Percentiles rank a stretch among this genome's conserved stretches.
phyloP scores from a whole-genome alignment of 2,113 vertebrate genomes.

The Pelecanus crispus region DNA sequence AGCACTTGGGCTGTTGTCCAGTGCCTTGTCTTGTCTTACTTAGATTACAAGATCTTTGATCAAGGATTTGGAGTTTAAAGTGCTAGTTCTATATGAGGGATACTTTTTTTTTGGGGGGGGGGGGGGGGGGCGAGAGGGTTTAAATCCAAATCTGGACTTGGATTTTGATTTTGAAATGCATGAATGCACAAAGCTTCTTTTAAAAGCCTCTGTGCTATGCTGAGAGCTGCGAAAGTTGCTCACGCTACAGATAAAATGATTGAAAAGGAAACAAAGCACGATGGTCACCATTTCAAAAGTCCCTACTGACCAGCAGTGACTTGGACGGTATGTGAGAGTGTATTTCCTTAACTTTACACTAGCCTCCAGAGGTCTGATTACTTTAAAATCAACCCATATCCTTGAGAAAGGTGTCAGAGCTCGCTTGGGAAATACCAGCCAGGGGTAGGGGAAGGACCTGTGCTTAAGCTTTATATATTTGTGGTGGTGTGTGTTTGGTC shows the following conservation, averaged over 20 bases:
- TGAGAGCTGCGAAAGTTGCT: neutral
- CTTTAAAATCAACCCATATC: neutral
- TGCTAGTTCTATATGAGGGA: neutral
- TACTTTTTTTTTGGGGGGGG: neutral
- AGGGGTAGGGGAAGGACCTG: neutral
- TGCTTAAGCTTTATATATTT: neutral
- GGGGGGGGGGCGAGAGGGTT: neutral
- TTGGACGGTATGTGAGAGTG: neutral
- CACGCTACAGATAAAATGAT: neutral
- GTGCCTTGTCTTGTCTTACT: neutral
- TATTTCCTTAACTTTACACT: neutral
- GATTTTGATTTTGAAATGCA: neutral
- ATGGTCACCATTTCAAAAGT: neutral
- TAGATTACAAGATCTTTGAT: neutral
- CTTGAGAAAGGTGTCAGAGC: neutral
- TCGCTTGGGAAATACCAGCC: neutral
- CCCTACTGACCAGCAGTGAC: neutral
- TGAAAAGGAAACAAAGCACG: neutral
- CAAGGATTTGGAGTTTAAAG: neutral
- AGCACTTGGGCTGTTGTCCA: neutral
- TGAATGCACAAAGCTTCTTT: slow-evolving; percentile 3
- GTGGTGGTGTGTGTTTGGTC: neutral
- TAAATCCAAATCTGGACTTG: neutral
- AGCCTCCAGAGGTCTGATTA: neutral
- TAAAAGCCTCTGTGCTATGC: neutral